Evolutionary conservation across 2,888 invertebrate genomes (phyloP).

Genomic region (Argynnis bischoffii): DNA sequence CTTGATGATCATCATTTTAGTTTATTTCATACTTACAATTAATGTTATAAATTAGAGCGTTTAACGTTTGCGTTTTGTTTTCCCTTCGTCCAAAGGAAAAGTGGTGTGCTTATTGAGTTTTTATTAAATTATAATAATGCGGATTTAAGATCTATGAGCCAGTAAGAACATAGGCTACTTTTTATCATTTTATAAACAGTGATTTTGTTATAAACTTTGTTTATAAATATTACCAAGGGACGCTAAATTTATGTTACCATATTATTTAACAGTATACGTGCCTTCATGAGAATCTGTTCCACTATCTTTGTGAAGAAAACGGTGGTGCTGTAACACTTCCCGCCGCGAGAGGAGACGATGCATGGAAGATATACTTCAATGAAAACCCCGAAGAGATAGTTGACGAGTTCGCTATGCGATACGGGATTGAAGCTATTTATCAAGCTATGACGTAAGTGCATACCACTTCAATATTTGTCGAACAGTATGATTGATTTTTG

Average conservation of each 20-base stretch:
- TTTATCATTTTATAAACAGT: too few species aligned
- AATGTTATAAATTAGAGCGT: too few species aligned
- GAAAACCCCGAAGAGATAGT: slow-evolving; percentile 99
- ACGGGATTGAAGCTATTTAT: slow-evolving; percentile 99
- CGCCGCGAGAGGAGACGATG: slow-evolving; percentile 97
- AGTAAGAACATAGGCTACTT: too few species aligned
- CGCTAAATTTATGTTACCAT: background rate
- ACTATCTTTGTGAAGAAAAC: slow-evolving; percentile 97
- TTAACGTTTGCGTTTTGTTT: too few species aligned
- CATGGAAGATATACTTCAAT: slow-evolving; percentile 99
- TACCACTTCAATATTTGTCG: slow-evolving; percentile 5
- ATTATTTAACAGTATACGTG: slow-evolving; percentile 90
- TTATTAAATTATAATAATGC: too few species aligned
- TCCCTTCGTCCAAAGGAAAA: too few species aligned
- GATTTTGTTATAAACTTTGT: too few species aligned
- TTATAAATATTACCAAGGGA: too few species aligned
- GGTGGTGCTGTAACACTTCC: slow-evolving; percentile 95
- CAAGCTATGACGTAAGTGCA: slow-evolving; percentile 97
- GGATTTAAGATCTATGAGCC: too few species aligned
- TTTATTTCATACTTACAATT: too few species aligned
- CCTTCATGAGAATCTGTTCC: slow-evolving; percentile 99
- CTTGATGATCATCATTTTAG: too few species aligned
- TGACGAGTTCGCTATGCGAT: slow-evolving; percentile 99
- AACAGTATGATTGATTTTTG: slow-evolving; percentile 9
- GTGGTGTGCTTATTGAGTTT: too few species aligned